These are phyloP conservation scores for Onychomys torridus DNA, from an alignment of 2,797 vertebrate genomes.

Conservation along the genomic window DNA sequence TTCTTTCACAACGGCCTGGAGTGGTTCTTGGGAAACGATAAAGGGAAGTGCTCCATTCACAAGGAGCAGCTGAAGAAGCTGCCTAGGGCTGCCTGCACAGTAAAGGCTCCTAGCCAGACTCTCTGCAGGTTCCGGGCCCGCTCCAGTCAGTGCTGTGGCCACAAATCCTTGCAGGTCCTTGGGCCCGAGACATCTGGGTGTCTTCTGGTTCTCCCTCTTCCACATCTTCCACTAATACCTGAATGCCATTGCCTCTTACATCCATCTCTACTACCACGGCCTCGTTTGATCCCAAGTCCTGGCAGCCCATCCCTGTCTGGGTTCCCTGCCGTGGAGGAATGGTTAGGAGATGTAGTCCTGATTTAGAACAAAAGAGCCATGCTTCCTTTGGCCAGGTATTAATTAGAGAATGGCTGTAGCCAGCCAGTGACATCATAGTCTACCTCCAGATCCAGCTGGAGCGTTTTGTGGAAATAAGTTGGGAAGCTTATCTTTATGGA, in stretches of 20 bases:
- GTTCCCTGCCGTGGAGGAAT: not conserved
- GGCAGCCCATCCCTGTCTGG: constrained; percentile 24
- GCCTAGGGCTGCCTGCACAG: not conserved
- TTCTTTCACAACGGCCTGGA: not conserved
- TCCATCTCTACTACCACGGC: not conserved
- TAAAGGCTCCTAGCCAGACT: not conserved
- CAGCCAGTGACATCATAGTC: constrained; percentile 53
- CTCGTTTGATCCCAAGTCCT: constrained; percentile 21
- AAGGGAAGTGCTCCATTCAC: not conserved
- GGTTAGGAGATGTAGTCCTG: constrained; percentile 24
- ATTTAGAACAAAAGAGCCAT: constrained; percentile 71
- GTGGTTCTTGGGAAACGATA: not conserved
- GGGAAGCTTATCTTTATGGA: not conserved
- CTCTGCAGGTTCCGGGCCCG: not conserved
- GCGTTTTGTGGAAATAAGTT: constrained; percentile 55
- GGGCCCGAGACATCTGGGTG: not conserved
- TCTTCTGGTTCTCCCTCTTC: not conserved
- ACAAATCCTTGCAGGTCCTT: not conserved
- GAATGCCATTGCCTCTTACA: not conserved
- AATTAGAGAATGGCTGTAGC: constrained; percentile 53
- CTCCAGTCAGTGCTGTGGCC: not conserved
- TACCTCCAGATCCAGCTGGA: constrained; percentile 60
- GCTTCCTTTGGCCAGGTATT: constrained; percentile 48
- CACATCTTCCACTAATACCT: not conserved
- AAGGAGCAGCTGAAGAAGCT: not conserved